Evolutionary conservation across 2,113 vertebrate genomes (phyloP).

Genomic region (Garra rufa): DNA sequence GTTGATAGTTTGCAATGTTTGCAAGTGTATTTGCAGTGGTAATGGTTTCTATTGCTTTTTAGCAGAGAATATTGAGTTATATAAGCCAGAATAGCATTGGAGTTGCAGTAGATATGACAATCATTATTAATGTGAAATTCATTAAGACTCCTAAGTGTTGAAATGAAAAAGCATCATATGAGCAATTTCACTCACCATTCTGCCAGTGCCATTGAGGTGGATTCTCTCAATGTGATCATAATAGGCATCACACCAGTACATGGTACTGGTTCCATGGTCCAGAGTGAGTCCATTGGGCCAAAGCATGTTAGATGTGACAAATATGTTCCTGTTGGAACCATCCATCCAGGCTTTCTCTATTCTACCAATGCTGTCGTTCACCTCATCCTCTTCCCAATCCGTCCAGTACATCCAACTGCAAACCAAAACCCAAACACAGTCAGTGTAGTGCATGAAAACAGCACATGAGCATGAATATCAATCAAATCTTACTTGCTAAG

Average conservation of each 20-base stretch:
- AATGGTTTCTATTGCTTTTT: too few species aligned
- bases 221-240: conserved; percentile 98
- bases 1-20: too few species aligned
- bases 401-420: conserved; percentile 99
- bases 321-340: conserved; percentile 88
- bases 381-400: conserved; percentile 98
- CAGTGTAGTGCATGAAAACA: neutral
- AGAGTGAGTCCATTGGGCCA: conserved; percentile 98
- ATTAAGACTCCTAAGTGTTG: too few species aligned
- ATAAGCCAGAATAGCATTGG: neutral
- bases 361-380: conserved; percentile 94
- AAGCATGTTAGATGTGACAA: conserved; percentile 97
- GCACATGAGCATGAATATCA: neutral
- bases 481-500: neutral
- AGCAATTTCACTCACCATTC: conserved; percentile 82
- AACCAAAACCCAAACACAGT: conserved; percentile 38
- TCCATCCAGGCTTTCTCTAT: conserved; percentile 99
- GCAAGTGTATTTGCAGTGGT: too few species aligned
- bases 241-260: conserved; percentile 99
- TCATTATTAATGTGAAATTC: too few species aligned
- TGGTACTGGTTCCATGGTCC: conserved; percentile 84
- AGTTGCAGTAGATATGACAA: too few species aligned
- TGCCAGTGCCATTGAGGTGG: conserved; percentile 91
- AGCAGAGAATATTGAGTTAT: neutral
- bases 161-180: too few species aligned